Evolutionary conservation across 1,140 invertebrate genomes (phyloP).

Genomic region (Copidosoma floridanum): DNA sequence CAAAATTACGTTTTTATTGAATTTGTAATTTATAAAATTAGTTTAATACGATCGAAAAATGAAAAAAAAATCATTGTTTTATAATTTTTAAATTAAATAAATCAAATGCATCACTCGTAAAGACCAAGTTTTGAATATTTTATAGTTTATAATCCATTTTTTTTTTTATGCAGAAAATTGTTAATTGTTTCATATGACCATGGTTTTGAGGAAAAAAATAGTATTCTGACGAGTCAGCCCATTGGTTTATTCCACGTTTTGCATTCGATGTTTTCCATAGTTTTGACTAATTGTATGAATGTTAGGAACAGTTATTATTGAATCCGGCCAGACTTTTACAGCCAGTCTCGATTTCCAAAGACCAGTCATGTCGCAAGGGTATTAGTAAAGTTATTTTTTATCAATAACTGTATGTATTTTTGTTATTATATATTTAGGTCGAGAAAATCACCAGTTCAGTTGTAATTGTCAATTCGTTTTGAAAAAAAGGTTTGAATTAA

Average conservation of each 20-base stretch:
- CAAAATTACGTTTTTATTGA: background rate
- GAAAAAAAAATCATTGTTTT: background rate
- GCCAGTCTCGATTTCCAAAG: constrained; percentile 45
- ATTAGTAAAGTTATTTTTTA: constrained; percentile 22
- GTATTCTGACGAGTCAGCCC: too few relatives aligned
- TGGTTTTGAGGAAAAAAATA: constrained; percentile 12
- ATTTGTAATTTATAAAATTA: background rate
- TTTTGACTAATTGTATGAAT: background rate
- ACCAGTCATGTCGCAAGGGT: constrained; percentile 26
- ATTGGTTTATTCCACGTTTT: background rate
- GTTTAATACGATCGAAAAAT: background rate
- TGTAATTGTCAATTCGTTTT: too few relatives aligned
- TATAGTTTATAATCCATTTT: constrained; percentile 10
- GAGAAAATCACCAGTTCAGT: too few relatives aligned
- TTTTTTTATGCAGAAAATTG: background rate
- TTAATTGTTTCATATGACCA: constrained; percentile 4
- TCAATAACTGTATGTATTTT: too few relatives aligned
- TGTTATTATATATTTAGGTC: too few relatives aligned
- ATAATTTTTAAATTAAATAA: constrained; percentile 3
- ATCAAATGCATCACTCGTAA: background rate
- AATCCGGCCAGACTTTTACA: constrained; percentile 33
- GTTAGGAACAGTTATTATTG: background rate
- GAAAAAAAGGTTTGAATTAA: too few relatives aligned
- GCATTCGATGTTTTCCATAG: constrained; percentile 4
- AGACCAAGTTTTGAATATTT: constrained; percentile 10